These are phyloP conservation scores for Spatulosminthurus flaviceps DNA, from an alignment of 2,888 invertebrate species.

Conservation along the genomic window DNA sequence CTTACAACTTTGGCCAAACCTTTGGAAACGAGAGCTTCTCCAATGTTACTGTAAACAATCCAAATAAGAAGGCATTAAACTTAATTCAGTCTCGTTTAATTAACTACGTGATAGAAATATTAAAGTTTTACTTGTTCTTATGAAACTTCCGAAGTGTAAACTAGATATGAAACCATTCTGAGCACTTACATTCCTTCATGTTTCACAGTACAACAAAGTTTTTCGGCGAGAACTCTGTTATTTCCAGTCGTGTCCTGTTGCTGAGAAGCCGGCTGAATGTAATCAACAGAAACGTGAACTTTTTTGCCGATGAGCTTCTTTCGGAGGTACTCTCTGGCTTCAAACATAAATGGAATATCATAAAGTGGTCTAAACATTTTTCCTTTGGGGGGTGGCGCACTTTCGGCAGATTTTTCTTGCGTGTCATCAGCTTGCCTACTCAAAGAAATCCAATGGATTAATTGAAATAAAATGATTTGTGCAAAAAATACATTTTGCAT, in stretches of 20 bases:
- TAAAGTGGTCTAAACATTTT: conserved; percentile 83
- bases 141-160: too few relatives aligned
- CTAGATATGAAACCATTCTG: neutral
- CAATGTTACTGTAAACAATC: conserved; percentile 82
- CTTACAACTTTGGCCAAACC: conserved; percentile 93
- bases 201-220: conserved; percentile 91
- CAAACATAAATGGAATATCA: conserved; percentile 98
- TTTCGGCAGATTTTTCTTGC: conserved; percentile 47
- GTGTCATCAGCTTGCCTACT: neutral
- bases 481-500: neutral
- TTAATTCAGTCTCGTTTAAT: too few relatives aligned
- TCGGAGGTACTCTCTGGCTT: conserved; percentile 95
- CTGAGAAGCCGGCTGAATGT: conserved; percentile 93
- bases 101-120: too few relatives aligned
- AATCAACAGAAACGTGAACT: conserved; percentile 91
- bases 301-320: conserved; percentile 96
- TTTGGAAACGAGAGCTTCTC: conserved; percentile 90
- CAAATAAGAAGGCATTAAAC: too few relatives aligned
- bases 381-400: conserved; percentile 22
- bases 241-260: conserved; percentile 69
- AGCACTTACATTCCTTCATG: conserved; percentile 78
- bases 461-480: neutral
- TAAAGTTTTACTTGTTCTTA: too few relatives aligned
- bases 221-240: conserved; percentile 79
- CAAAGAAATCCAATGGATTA: neutral